Conservation (phyloP, 2,113 vertebrate species). For the Oncorhynchus mykiss region DNA sequence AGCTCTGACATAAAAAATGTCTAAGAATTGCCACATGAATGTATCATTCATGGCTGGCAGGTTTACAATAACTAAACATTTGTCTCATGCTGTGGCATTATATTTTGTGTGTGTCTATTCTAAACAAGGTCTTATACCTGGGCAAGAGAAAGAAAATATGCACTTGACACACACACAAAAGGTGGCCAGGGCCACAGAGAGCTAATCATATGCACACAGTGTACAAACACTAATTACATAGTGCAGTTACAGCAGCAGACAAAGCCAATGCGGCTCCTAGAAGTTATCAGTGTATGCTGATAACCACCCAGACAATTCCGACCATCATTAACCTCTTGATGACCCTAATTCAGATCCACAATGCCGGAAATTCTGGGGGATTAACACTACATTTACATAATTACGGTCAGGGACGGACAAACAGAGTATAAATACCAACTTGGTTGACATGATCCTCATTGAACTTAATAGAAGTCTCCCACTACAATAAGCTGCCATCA, state of each 20-base stretch:
- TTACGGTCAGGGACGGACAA: constrained; percentile 67
- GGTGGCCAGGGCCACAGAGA: constrained; percentile 1
- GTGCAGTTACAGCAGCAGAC: constrained; percentile 1
- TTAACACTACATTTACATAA: constrained; percentile 75
- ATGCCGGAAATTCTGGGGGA: constrained; percentile 65
- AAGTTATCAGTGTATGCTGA: constrained; percentile 33
- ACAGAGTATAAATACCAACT: constrained; percentile 54
- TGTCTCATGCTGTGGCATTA: no score
- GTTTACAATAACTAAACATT: neutral
- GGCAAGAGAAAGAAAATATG: neutral
- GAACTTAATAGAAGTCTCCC: constrained; percentile 51
- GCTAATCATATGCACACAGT: constrained; percentile 14
- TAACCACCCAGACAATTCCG: constrained; percentile 61
- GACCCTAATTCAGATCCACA: constrained; percentile 66
- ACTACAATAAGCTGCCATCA: constrained; percentile 41
- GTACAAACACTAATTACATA: constrained; percentile 47
- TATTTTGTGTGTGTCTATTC: neutral
- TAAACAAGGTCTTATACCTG: neutral
- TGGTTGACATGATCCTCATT: constrained; percentile 44
- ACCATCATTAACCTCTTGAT: constrained; percentile 72
- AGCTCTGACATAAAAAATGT: neutral
- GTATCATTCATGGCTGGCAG: neutral
- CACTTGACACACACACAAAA: constrained; percentile 8
- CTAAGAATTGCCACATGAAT: neutral
- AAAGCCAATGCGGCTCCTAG: constrained; percentile 38